Evolutionary conservation across 2,113 vertebrate species (phyloP), one percentile per base, ranked within the genome.

Genomic region (Addax nasomaculatus): DNA sequence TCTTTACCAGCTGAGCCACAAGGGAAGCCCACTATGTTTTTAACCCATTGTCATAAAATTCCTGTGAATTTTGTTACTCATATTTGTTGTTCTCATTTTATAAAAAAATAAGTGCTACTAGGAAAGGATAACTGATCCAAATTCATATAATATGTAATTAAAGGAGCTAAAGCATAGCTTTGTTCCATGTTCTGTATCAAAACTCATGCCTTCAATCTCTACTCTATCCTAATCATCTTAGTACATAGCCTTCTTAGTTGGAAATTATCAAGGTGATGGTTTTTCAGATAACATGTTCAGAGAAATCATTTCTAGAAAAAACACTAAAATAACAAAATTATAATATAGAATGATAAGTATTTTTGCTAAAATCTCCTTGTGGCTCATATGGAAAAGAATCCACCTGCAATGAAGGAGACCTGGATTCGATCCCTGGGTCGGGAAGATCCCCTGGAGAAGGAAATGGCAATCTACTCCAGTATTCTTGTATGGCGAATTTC

Each of bases 41-140:
- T 16, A 92, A 92, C 90, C 43, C 25, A 85, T 39, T 92, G 29
- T 60, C 86, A 62, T 15, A 62, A 97, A 89, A 79, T 73, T 87
- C 53, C 36, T 90, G 21, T 80, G 27, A 92, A 58, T 19, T 85
- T 89, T 47, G 27, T 91, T 92, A 87, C 43, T 88, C 5, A 60
- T 84, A 36, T 83, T 60, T n/a, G 17, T 84, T 83, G 36, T 70
- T 93, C 7, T 94, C 9, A 92, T 51, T 57, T 87, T 76, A 1
- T 1, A 5, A 30, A 43, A 25, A n/a, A 51, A 67, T 33, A 85
- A 81, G 5, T 55, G 3, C 43, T 10, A 2, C 27, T 57, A n/a
- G 80, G 36, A 57, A 12, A 95, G 25, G 7, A 39, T 80, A 67
- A 62, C 27, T 88, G 23, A 12, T 7, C 16, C 45, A 39, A 64